A percentile compares a stretch with the other conserved stretches of the same genome.
Evolutionary conservation across 2,113 vertebrate species (phyloP).

Genomic region (Ahaetulla prasina): DNA sequence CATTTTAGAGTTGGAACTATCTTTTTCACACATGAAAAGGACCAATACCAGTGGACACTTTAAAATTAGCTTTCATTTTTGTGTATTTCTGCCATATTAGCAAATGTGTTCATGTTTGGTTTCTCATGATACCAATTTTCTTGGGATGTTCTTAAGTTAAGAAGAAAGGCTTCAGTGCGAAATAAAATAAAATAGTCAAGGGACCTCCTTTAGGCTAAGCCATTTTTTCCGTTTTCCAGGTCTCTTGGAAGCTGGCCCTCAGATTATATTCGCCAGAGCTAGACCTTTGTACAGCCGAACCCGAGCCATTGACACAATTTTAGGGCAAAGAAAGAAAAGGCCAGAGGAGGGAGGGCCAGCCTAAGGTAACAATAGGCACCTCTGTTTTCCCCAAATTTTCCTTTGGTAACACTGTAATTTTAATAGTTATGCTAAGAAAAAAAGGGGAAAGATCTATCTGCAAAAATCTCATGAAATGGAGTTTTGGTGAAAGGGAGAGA

Average conservation of each 20-base stretch:
- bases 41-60: not conserved
- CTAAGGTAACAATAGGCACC: conserved; percentile 56
- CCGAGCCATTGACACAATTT: conserved; percentile 47
- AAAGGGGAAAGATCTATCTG: not conserved
- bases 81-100: not conserved
- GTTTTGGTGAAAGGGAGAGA: not conserved
- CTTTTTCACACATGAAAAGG: not conserved
- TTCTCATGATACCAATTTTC: not conserved
- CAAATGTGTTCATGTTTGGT: not conserved
- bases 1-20: not conserved
- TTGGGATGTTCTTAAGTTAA: not conserved
- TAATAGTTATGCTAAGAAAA: conserved; percentile 1
- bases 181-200: not conserved
- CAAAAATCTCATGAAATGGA: not conserved
- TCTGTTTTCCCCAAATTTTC: conserved; percentile 3
- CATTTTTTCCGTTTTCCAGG: conserved; percentile 61
- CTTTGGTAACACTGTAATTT: conserved; percentile 21
- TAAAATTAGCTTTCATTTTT: not conserved
- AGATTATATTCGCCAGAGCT: conserved; percentile 66
- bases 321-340: conserved; percentile 63
- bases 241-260: conserved; percentile 52
- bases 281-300: conserved; percentile 58
- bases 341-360: conserved; percentile 59
- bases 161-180: not conserved
- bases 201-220: not conserved